Evolutionary conservation across 1,140 invertebrate species (phyloP).

Genomic region (Drosophila watanabei): DNA sequence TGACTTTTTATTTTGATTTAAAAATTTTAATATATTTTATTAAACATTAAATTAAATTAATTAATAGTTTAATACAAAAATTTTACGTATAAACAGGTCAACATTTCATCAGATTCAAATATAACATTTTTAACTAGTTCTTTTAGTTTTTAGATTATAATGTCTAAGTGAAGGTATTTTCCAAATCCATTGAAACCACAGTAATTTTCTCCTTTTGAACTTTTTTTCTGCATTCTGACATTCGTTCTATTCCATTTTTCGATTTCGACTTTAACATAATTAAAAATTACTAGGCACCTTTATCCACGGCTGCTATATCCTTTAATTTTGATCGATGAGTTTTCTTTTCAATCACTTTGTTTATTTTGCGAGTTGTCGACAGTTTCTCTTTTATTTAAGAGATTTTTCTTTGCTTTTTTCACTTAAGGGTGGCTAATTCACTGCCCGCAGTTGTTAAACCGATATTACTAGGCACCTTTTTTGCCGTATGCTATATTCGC

Average conservation of each 20-base stretch:
- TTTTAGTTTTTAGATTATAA: no score
- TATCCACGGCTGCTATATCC: slow-evolving; percentile 15
- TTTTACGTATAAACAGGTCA: no score
- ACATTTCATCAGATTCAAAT: no score
- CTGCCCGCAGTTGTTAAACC: slow-evolving; percentile 29
- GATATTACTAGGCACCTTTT: slow-evolving; percentile 58
- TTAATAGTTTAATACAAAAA: no score
- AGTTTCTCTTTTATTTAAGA: slow-evolving; percentile 5
- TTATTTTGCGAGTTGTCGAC: background rate
- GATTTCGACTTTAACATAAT: background rate
- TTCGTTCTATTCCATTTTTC: background rate
- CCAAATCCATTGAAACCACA: background rate
- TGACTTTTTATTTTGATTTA: no score
- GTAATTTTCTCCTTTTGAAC: background rate
- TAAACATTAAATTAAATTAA: no score
- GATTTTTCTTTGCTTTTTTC: background rate
- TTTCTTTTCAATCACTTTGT: background rate
- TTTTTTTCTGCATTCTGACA: background rate
- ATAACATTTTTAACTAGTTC: no score
- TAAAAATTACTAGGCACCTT: slow-evolving; percentile 5
- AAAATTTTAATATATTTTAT: no score
- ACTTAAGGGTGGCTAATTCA: slow-evolving; percentile 15
- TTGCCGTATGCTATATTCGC: slow-evolving; percentile 38
- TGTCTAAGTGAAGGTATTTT: no score
- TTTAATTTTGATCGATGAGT: background rate